Conservation (phyloP, 2,888 invertebrate species). For the Beris morrisii region DNA sequence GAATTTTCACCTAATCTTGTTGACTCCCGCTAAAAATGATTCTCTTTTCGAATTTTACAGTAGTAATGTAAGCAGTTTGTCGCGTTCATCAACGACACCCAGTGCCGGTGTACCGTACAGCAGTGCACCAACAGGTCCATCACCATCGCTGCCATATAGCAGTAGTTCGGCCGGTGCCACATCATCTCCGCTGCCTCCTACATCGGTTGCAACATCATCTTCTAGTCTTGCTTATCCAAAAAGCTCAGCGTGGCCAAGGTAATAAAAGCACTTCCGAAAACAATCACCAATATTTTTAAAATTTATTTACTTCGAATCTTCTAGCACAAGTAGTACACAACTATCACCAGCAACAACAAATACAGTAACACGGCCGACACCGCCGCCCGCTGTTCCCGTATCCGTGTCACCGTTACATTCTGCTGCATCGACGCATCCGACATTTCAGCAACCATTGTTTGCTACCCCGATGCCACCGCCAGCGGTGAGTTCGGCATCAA, state of each 20-base stretch:
- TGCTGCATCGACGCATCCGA: constrained; percentile 55
- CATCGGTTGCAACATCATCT: constrained; percentile 37
- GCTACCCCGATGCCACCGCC: constrained; percentile 65
- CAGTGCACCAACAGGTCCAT: constrained; percentile 47
- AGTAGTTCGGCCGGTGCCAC: constrained; percentile 46
- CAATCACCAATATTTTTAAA: not conserved
- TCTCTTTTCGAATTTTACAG: constrained; percentile 53
- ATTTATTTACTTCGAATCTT: constrained; percentile 33
- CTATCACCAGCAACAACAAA: constrained; percentile 58
- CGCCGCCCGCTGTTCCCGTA: constrained; percentile 54
- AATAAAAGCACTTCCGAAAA: constrained; percentile 33
- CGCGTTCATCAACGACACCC: constrained; percentile 63
- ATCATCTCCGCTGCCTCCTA: constrained; percentile 50
- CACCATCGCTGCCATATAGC: constrained; percentile 49
- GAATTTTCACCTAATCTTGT: not conserved
- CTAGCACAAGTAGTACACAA: constrained; percentile 49
- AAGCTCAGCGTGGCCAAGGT: constrained; percentile 53
- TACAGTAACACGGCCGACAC: constrained; percentile 60
- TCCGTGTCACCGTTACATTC: constrained; percentile 49
- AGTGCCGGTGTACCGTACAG: constrained; percentile 43
- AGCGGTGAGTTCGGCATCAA: constrained; percentile 52
- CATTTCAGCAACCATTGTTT: constrained; percentile 68
- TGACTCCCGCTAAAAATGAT: not conserved
- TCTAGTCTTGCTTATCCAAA: constrained; percentile 51
- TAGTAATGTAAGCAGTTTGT: constrained; percentile 83